phyloP scores from a whole-genome alignment of 2,113 vertebrate genomes.

The Solenodon paradoxus region DNA sequence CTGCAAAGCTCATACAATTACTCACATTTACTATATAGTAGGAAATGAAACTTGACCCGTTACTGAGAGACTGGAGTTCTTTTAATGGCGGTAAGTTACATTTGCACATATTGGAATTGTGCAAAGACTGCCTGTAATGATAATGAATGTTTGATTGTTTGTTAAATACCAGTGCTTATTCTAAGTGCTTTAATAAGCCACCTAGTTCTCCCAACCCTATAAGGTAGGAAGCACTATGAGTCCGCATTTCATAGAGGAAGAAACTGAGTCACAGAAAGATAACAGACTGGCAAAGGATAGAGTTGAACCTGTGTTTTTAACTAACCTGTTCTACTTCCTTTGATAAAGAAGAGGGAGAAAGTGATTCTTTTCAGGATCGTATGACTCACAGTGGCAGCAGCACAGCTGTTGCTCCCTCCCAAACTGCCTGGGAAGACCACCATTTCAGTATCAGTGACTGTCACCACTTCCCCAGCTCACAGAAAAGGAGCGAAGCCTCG shows the following conservation, averaged over 20 bases:
- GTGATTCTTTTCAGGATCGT: not conserved
- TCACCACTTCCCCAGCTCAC: not conserved
- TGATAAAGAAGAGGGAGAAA: not conserved
- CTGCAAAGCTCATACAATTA: not conserved
- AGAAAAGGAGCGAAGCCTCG: not conserved
- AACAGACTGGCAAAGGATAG: not conserved
- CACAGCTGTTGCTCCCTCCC: not conserved
- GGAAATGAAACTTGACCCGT: not conserved
- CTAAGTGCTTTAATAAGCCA: not conserved
- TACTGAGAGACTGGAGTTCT: not conserved
- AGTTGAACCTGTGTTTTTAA: not conserved
- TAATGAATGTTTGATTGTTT: not conserved
- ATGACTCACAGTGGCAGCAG: not conserved
- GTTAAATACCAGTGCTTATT: not conserved
- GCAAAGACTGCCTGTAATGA: not conserved
- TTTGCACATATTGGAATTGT: not conserved
- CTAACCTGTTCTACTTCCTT: not conserved
- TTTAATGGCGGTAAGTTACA: not conserved
- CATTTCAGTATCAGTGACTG: not conserved
- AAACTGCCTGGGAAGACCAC: not conserved
- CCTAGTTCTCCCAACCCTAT: not conserved
- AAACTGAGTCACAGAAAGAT: not conserved
- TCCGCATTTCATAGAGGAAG: not conserved
- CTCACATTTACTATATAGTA: not conserved
- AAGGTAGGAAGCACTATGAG: not conserved